Base-by-base conservation (phyloP, 2,888 invertebrate species). In the Arge pagana region DNA sequence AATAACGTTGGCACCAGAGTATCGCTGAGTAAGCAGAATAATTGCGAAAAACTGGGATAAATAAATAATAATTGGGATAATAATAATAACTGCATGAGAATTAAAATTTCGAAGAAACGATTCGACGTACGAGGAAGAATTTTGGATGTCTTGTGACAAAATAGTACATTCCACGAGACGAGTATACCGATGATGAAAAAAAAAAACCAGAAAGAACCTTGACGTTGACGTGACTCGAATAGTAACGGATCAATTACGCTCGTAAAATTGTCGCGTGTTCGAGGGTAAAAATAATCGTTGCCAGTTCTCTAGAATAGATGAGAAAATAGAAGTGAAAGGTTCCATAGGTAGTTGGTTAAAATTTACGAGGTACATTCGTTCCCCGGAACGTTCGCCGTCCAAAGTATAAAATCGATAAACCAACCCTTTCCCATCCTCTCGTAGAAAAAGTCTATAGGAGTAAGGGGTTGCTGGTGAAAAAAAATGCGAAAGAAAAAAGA, bases 331-430 rank as follows among this genome's bases (percentile, higher is more conserved):
- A 33, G 45, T 45, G 31, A 35, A 45, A 45, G 45, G 23, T 33
- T 30, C 24, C 24, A 11, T 8, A 11, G 33, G 8, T 33, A 11
- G 7, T 13, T 13, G 31, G 31, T 45, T 35, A 15, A 45, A 45
- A 45, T 45, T 45, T 33, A 45, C 45, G 45, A 33, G 45, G 45
- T 31, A n/a, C n/a, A n/a, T n/a, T 45, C 33, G 45, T 45, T 45
- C 33, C 13, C 19, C 33, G 23, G n/a, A 31, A 35, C 33, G 31
- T 45, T 45, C 23, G 21, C 15, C 35, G 15, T 26, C 3, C 28
- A 45, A 45, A 33, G 33, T 45, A 33, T 33, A 45, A 33, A 31
- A 31, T 35, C 45, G 35, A 45, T 45, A 33, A 33, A 31, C 33
- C 45, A 45, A 45, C 45, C 45, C 45, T 45, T 45, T 45, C n/a